Percentiles rank a stretch among this genome's conserved stretches.
Conservation (phyloP, 2,888 invertebrate species). For the Brachyopa scutellaris region DNA sequence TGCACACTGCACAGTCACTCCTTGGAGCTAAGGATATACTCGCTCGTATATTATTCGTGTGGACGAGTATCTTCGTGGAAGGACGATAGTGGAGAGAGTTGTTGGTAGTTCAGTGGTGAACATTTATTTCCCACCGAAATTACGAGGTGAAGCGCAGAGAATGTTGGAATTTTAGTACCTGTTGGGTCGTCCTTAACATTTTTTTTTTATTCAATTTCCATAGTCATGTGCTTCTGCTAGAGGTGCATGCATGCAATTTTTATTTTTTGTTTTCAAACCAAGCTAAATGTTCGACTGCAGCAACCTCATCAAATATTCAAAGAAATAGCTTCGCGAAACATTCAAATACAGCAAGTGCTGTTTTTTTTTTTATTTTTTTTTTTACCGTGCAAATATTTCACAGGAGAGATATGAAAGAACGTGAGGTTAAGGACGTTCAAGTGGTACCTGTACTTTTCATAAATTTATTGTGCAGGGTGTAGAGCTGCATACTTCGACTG, state of each 20-base stretch:
- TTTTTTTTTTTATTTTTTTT: background rate
- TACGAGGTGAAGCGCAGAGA: background rate
- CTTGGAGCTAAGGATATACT: background rate
- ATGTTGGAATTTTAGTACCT: constrained; percentile 67
- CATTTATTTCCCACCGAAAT: constrained; percentile 29
- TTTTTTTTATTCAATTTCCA: constrained; percentile 7
- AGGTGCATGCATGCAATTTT: too few species aligned
- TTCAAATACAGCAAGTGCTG: background rate
- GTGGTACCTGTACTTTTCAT: background rate
- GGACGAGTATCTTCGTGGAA: background rate
- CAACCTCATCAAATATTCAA: constrained; percentile 34
- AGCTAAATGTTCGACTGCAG: too few species aligned
- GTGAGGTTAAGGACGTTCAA: background rate
- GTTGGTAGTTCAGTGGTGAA: constrained; percentile 52
- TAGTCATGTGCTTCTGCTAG: too few species aligned
- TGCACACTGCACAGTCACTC: background rate
- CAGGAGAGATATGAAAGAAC: background rate
- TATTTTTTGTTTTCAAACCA: too few species aligned
- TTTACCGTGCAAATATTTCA: background rate
- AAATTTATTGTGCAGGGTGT: background rate
- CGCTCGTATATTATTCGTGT: constrained; percentile 10
- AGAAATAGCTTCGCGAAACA: constrained; percentile 23
- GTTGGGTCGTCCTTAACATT: constrained; percentile 52
- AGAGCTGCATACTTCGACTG: too few species aligned
- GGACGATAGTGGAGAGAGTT: background rate